A percentile compares a stretch with the other conserved stretches of the same genome.
These are phyloP conservation scores for Drosophila acutilabella DNA, from an alignment of 2,888 invertebrate species.

Conservation along the genomic window DNA sequence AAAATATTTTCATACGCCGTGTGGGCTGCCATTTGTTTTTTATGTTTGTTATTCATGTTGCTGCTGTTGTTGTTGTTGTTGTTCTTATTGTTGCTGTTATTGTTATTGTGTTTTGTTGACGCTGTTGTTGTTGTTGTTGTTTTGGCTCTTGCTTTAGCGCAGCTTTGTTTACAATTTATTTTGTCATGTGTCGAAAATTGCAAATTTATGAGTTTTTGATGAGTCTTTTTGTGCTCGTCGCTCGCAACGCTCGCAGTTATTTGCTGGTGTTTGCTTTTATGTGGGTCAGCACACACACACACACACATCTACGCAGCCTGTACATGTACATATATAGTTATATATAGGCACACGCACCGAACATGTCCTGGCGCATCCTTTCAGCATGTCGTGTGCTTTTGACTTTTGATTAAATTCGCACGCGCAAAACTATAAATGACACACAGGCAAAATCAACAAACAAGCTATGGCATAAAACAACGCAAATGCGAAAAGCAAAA, in stretches of 20 bases:
- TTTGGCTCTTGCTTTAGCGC: slow-evolving; percentile 50
- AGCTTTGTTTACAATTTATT: slow-evolving; percentile 76
- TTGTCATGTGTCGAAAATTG: slow-evolving; percentile 80
- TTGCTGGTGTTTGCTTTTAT: slow-evolving; percentile 62
- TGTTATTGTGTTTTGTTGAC: slow-evolving; percentile 20
- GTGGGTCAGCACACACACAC: slow-evolving; percentile 59
- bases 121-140: slow-evolving; percentile 16
- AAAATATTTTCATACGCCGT: slow-evolving; percentile 53
- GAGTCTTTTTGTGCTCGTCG: slow-evolving; percentile 71
- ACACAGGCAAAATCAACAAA: slow-evolving; percentile 25
- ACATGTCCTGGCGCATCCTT: slow-evolving; percentile 45
- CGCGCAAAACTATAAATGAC: slow-evolving; percentile 61
- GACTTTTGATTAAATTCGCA: slow-evolving; percentile 79
- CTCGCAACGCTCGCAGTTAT: slow-evolving; percentile 54
- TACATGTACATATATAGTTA: not conserved
- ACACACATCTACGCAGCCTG: slow-evolving; percentile 10
- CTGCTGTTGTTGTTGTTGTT: slow-evolving; percentile 28
- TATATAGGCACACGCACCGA: slow-evolving; percentile 37
- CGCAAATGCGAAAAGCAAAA: slow-evolving; percentile 3
- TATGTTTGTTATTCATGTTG: slow-evolving; percentile 44
- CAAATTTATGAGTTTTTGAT: slow-evolving; percentile 83
- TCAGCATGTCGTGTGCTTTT: slow-evolving; percentile 48
- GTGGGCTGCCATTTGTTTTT: slow-evolving; percentile 48
- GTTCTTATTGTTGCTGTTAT: slow-evolving; percentile 3
- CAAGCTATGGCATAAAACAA: slow-evolving; percentile 5